Conservation (phyloP, 2,888 invertebrate species). For the Azorinus chamasolen region DNA sequence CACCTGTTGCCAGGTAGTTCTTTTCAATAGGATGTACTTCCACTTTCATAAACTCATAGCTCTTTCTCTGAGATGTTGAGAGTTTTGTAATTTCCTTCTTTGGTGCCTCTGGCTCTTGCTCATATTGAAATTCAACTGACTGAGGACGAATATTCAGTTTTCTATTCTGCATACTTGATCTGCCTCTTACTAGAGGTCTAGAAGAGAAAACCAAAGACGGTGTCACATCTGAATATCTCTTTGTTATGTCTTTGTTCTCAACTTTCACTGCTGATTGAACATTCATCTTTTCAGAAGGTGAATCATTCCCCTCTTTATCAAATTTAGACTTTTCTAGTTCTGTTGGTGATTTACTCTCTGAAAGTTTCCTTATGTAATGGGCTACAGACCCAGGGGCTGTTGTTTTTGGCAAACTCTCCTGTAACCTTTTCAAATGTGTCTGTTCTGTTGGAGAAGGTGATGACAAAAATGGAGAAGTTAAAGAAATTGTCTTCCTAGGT, state of each 20-base stretch:
- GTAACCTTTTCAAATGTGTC: conserved; percentile 47
- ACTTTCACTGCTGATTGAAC: not conserved
- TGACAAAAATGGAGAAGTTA: conserved; percentile 46
- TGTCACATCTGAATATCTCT: conserved; percentile 11
- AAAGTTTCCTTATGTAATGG: conserved; percentile 53
- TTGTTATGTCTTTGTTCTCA: not conserved
- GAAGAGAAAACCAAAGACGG: conserved; percentile 47
- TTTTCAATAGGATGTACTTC: conserved; percentile 51
- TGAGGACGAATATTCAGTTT: conserved; percentile 38
- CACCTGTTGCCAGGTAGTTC: conserved; percentile 41
- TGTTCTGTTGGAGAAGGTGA: conserved; percentile 39
- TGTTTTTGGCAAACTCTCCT: conserved; percentile 39
- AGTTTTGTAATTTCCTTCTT: conserved; percentile 24
- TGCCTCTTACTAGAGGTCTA: conserved; percentile 26
- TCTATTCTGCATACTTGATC: conserved; percentile 27
- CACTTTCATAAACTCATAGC: conserved; percentile 10
- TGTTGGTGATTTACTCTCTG: conserved; percentile 20
- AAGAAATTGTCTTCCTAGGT: conserved; percentile 31
- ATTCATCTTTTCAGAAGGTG: not conserved
- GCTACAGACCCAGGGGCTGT: conserved; percentile 61
- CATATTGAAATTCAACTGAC: conserved; percentile 41
- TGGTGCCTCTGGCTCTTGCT: not conserved
- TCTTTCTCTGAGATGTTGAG: conserved; percentile 13
- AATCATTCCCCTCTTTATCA: not conserved
- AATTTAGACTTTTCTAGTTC: not conserved